phyloP scores from a whole-genome alignment of 2,888 invertebrate species.

The Catocala fraxini region DNA sequence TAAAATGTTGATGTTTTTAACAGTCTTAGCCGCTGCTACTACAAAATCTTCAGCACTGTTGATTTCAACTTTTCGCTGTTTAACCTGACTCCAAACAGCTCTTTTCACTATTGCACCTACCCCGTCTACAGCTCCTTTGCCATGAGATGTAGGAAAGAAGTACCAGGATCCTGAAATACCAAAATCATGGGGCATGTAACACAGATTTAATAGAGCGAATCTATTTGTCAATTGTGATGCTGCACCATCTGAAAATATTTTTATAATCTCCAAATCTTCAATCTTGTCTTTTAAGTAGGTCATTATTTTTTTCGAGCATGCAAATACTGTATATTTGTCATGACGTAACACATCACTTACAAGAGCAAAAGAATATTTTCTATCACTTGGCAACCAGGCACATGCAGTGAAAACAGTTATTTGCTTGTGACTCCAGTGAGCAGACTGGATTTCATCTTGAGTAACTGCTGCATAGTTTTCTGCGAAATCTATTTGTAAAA shows the following conservation, averaged over 20 bases:
- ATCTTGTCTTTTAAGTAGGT: constrained; percentile 19
- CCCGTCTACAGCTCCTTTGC: constrained; percentile 47
- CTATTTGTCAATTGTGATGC: constrained; percentile 44
- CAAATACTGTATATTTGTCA: constrained; percentile 41
- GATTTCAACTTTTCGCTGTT: constrained; percentile 33
- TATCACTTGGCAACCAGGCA: constrained; percentile 25
- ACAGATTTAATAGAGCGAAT: neutral
- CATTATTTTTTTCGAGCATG: constrained; percentile 39
- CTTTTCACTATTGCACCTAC: constrained; percentile 39
- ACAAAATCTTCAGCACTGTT: constrained; percentile 15
- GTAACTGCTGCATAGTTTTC: constrained; percentile 29
- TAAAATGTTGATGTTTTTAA: constrained; percentile 1
- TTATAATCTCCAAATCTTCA: no score
- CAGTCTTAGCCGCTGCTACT: neutral
- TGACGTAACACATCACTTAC: constrained; percentile 38
- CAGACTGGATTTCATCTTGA: constrained; percentile 36
- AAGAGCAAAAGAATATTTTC: constrained; percentile 27
- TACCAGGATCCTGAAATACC: constrained; percentile 22
- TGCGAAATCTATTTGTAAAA: constrained; percentile 41
- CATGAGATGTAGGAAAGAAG: constrained; percentile 40
- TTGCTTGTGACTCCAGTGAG: constrained; percentile 34
- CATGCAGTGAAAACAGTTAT: constrained; percentile 31
- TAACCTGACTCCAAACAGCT: constrained; percentile 38
- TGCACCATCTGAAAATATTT: constrained; percentile 33
- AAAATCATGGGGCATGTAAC: no score